Base-by-base conservation (phyloP, 1,140 invertebrate species). In the Bradynema listronoti region DNA sequence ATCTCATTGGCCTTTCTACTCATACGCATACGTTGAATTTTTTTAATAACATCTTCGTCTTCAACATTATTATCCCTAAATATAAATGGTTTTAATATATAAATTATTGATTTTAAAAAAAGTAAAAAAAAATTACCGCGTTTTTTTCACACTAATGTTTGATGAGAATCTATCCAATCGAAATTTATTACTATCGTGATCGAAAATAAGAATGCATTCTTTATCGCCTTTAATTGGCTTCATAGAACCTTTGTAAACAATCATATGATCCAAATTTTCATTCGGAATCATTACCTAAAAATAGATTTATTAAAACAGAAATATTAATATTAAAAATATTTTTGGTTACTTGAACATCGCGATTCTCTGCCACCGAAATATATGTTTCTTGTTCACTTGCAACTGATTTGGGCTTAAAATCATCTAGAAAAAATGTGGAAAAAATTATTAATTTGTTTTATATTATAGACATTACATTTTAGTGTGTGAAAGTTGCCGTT, bases 181-280 rank as follows among this genome's bases (percentile, higher is more conserved):
- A n/a, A n/a, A n/a, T n/a, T n/a, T n/a, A n/a, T n/a, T n/a, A n/a
- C n/a, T n/a, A 39, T 50, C 47, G 5, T 29, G 52, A 16, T 55
- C 52, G 32, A 50, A 55, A n/a, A 55, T 27, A n/a, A 55, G 19
- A 50, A 55, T 14, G n/a, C 52, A 55, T n/a, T 55, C 52, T 30
- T 55, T 55, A 16, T 55, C 52, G 16, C 52, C 52, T 16, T 34
- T 2, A 16, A 55, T 16, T 4, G 33, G 33, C 16, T 55, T 55
- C 43, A 47, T 55, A 24, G 52, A 55, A 7, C 52, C 52, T 16
- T 55, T 55, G 52, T 55, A 55, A 14, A 27, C 50, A 22, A 45
- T 55, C 3, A 55, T 27, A n/a, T 46, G 41, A 9, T 51, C 49
- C 19, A 45, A 19, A n/a, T 55, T 55, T 46, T 55, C 22, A n/a